Evolutionary conservation across 2,888 invertebrate species (phyloP).

Genomic region (Euclidia mi): DNA sequence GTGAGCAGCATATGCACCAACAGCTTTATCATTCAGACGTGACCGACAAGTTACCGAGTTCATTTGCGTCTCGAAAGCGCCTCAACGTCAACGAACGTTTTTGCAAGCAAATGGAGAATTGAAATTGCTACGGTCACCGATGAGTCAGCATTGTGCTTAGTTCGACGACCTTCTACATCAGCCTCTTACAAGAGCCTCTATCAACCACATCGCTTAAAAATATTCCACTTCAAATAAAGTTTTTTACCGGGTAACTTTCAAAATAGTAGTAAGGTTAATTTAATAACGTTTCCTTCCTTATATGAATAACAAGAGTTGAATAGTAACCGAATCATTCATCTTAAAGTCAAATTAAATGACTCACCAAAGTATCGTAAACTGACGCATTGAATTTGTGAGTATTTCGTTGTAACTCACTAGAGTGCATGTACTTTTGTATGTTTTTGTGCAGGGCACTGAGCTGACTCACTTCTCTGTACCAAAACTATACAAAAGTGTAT

Average conservation of each 20-base stretch:
- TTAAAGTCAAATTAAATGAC: conserved; percentile 65
- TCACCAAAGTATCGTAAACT: conserved; percentile 69
- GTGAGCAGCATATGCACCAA: conserved; percentile 49
- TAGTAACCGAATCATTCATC: conserved; percentile 66
- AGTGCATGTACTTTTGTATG: conserved; percentile 57
- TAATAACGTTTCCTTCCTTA: conserved; percentile 1
- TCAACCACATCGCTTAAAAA: conserved; percentile 25
- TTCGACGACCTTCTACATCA: conserved; percentile 81
- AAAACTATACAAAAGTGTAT: conserved; percentile 41
- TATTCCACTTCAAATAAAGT: too few species aligned
- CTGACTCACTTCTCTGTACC: conserved; percentile 69
- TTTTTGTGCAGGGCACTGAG: too few species aligned
- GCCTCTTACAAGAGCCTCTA: conserved; percentile 72
- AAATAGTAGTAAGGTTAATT: background rate
- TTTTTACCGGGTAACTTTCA: too few species aligned
- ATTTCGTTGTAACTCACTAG: conserved; percentile 58
- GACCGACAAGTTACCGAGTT: conserved; percentile 60
- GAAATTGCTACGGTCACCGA: conserved; percentile 68
- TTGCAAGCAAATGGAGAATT: conserved; percentile 56
- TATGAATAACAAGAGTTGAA: conserved; percentile 10
- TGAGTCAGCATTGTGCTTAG: conserved; percentile 78
- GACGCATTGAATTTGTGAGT: conserved; percentile 74
- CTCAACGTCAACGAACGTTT: conserved; percentile 45
- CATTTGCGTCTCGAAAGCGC: conserved; percentile 56
- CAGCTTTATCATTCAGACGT: conserved; percentile 64